Evolutionary conservation across 2,888 invertebrate species (phyloP).

Genomic region (Cryptus armator): DNA sequence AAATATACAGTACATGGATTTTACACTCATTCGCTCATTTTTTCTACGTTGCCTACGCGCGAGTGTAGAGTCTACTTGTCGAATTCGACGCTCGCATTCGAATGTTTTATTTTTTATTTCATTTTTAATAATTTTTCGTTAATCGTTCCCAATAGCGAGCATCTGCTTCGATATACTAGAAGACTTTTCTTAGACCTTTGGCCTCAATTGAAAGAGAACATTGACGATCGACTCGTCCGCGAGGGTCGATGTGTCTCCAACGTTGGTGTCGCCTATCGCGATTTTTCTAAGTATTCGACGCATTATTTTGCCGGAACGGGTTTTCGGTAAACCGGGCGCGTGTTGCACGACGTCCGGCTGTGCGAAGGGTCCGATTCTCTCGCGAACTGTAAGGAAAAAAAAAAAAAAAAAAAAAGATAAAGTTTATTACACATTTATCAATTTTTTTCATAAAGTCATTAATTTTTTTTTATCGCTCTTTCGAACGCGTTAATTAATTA

Average conservation of each 20-base stretch:
- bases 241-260: slow-evolving; percentile 97
- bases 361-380: slow-evolving; percentile 98
- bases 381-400: slow-evolving; percentile 88
- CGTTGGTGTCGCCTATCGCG: slow-evolving; percentile 94
- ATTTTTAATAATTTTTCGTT: slow-evolving; percentile 11
- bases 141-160: slow-evolving; percentile 8
- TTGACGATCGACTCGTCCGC: slow-evolving; percentile 97
- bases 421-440: background rate
- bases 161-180: background rate
- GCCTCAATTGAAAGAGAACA: slow-evolving; percentile 91
- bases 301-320: slow-evolving; percentile 99
- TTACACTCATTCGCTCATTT: slow-evolving; percentile 21
- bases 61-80: slow-evolving; percentile 21
- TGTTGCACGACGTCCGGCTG: slow-evolving; percentile 97
- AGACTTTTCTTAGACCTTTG: slow-evolving; percentile 80
- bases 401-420: background rate
- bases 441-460: background rate
- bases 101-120: no score
- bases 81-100: background rate
- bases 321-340: slow-evolving; percentile 97
- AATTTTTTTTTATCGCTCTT: background rate
- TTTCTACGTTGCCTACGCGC: slow-evolving; percentile 27
- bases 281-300: slow-evolving; percentile 97
- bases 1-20: slow-evolving; percentile 34
- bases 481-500: background rate